These are phyloP conservation scores for Vulpes vulpes DNA, from an alignment of 2,113 vertebrate genomes.

Conservation along the genomic window DNA sequence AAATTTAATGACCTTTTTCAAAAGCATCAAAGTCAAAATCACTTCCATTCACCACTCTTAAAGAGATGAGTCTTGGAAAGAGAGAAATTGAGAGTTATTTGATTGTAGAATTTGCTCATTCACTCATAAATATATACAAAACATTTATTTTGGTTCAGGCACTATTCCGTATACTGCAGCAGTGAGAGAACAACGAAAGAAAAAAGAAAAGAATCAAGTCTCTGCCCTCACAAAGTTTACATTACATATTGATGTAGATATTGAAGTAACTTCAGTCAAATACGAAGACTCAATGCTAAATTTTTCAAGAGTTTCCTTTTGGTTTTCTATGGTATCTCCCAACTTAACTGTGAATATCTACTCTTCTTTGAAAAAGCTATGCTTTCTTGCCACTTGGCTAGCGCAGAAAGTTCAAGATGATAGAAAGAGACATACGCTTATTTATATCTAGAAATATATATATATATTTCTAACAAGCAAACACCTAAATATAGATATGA, in stretches of 20 bases:
- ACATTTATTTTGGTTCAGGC: neutral
- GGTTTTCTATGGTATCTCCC: neutral
- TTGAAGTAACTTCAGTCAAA: neutral
- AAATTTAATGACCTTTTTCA: neutral
- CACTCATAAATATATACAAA: slow-evolving; percentile 26
- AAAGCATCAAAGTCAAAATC: neutral
- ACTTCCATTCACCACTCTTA: neutral
- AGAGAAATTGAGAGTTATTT: neutral
- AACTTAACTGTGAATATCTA: neutral
- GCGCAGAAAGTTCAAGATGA: neutral
- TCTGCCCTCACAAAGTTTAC: neutral
- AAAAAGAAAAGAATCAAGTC: neutral
- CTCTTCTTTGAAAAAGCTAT: neutral
- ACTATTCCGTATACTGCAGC: neutral
- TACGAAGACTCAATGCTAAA: neutral
- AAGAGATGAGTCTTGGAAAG: neutral
- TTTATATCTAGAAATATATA: neutral
- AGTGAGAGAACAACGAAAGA: neutral
- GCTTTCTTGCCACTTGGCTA: neutral
- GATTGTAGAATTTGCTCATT: neutral
- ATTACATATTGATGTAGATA: neutral
- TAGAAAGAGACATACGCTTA: neutral
- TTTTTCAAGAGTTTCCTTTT: neutral
- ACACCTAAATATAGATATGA: neutral
- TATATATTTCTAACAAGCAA: neutral